Evolutionary conservation across 2,113 vertebrate genomes (phyloP).

Genomic region (Sterrhoptilus dennistouni): DNA sequence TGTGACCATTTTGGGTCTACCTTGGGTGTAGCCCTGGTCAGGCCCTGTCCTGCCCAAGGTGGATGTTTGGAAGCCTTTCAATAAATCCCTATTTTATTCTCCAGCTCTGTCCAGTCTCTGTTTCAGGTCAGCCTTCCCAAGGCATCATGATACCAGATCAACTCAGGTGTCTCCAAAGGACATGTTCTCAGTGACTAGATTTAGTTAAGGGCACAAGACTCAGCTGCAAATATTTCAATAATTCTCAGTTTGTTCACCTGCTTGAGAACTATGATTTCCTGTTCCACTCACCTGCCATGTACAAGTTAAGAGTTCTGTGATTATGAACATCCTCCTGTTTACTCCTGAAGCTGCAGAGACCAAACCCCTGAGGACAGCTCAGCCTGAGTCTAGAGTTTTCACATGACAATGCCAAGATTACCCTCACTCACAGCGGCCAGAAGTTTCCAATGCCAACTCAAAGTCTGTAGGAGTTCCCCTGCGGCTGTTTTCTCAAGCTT

Average conservation of each 20-base stretch:
- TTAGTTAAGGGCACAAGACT: neutral
- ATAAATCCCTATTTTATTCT: neutral
- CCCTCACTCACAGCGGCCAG: neutral
- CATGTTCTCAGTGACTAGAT: fast-evolving
- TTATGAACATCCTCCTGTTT: neutral
- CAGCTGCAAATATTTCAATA: neutral
- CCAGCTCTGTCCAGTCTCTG: neutral
- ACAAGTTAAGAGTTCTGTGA: fast-evolving
- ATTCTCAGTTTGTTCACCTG: neutral
- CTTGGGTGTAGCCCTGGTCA: neutral
- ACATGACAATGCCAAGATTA: neutral
- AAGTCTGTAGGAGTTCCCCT: neutral
- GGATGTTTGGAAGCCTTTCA: neutral
- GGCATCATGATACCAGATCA: neutral
- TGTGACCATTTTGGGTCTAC: neutral
- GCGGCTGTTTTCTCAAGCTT: neutral
- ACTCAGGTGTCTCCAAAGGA: neutral
- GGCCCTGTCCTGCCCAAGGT: neutral
- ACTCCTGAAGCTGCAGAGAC: neutral
- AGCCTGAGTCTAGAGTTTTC: neutral
- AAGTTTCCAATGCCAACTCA: neutral
- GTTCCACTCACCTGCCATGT: fast-evolving
- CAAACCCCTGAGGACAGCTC: neutral
- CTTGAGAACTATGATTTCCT: neutral
- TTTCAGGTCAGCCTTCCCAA: neutral